A percentile compares a stretch with the other conserved stretches of the same genome.
Evolutionary conservation across 2,888 invertebrate species (phyloP).

Genomic region (Metalampra italica): DNA sequence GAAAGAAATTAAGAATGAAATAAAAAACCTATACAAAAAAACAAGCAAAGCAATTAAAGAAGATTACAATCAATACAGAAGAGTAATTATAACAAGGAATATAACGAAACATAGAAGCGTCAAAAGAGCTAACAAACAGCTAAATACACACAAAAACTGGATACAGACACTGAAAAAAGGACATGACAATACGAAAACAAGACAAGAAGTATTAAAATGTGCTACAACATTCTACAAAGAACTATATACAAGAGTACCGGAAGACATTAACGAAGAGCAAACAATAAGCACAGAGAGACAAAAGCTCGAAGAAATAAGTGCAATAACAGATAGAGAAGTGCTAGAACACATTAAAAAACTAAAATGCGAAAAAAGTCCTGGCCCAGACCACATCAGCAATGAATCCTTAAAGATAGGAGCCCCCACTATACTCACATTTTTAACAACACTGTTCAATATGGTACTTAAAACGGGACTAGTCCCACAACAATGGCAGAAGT

Average conservation of each 20-base stretch:
- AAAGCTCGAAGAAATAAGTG: neutral
- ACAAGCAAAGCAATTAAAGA: neutral
- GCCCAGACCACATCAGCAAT: neutral
- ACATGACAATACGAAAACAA: neutral
- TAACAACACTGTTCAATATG: neutral
- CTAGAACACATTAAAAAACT: neutral
- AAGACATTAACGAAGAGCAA: neutral
- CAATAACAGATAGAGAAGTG: neutral
- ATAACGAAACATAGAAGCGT: neutral
- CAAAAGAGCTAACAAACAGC: neutral
- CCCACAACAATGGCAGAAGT: constrained; percentile 4
- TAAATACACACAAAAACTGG: neutral
- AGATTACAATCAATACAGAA: neutral
- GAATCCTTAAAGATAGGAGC: neutral
- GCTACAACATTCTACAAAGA: neutral
- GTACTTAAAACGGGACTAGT: neutral
- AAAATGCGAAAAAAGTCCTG: neutral
- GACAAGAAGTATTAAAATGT: neutral
- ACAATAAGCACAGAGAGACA: neutral
- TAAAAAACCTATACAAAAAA: neutral
- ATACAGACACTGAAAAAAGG: neutral
- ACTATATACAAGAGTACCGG: neutral
- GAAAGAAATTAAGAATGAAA: neutral
- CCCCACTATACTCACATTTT: neutral
- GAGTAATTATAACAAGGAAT: neutral